Evolutionary conservation across 2,888 invertebrate genomes (phyloP).

Genomic region (Acleris literana): DNA sequence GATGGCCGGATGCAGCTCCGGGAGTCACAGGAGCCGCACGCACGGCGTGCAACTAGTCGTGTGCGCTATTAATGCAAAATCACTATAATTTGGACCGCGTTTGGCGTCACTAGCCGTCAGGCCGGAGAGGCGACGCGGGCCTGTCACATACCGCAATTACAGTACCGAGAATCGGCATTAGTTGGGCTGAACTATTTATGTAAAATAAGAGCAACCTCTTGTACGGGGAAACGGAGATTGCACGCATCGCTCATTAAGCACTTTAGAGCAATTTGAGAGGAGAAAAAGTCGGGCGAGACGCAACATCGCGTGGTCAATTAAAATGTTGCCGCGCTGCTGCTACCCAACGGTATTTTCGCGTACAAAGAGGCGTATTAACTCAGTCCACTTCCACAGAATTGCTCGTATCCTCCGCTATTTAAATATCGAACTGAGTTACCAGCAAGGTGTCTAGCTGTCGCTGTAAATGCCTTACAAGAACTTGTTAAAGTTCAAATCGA

Average conservation of each 20-base stretch:
- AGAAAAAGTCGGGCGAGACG: slow-evolving; percentile 79
- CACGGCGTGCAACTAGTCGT: slow-evolving; percentile 64
- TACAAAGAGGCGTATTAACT: slow-evolving; percentile 58
- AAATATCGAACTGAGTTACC: slow-evolving; percentile 56
- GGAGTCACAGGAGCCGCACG: slow-evolving; percentile 66
- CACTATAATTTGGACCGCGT: slow-evolving; percentile 77
- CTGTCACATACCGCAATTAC: slow-evolving; percentile 82
- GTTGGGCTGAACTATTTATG: slow-evolving; percentile 82
- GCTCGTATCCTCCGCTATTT: slow-evolving; percentile 70
- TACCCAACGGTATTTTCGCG: slow-evolving; percentile 60
- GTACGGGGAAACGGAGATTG: slow-evolving; percentile 82
- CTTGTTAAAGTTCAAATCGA: neutral
- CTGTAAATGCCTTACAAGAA: slow-evolving; percentile 6
- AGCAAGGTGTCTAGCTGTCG: slow-evolving; percentile 22
- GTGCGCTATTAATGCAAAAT: slow-evolving; percentile 77
- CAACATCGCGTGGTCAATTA: slow-evolving; percentile 83
- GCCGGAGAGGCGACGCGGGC: slow-evolving; percentile 79
- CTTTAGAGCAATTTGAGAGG: slow-evolving; percentile 82
- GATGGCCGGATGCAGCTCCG: slow-evolving; percentile 47
- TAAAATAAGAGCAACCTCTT: slow-evolving; percentile 79
- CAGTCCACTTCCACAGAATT: slow-evolving; percentile 63
- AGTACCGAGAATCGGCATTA: slow-evolving; percentile 82
- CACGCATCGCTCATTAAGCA: slow-evolving; percentile 84
- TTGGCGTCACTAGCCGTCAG: slow-evolving; percentile 69
- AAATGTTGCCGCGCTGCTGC: slow-evolving; percentile 74